Percentiles rank a stretch among this genome's conserved stretches.
phyloP scores from a whole-genome alignment of 2,113 vertebrate species.

The Pao palembangensis region DNA sequence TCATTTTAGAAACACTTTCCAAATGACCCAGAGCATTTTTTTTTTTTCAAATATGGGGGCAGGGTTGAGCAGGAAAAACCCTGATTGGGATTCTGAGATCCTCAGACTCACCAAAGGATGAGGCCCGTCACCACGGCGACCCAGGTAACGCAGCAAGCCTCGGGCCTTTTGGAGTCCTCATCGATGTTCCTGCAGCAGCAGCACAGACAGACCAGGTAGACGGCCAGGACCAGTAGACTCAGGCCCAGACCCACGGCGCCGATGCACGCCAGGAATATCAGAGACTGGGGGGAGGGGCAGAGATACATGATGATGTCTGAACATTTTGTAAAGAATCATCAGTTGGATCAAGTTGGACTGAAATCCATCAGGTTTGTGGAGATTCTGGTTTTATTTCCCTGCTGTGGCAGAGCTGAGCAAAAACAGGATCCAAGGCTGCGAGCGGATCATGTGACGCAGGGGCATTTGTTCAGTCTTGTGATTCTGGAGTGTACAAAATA shows the following conservation, averaged over 20 bases:
- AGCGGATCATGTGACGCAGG: slow-evolving; percentile 63
- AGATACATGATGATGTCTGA: not conserved
- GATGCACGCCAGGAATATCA: slow-evolving; percentile 83
- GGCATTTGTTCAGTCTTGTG: slow-evolving; percentile 66
- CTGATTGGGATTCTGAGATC: not conserved
- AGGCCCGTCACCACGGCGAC: slow-evolving; percentile 81
- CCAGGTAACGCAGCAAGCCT: slow-evolving; percentile 86
- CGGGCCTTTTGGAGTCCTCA: slow-evolving; percentile 76
- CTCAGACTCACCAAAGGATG: slow-evolving; percentile 85
- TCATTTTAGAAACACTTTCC: too few relatives aligned
- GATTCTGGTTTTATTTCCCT: too few relatives aligned
- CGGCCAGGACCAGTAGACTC: slow-evolving; percentile 80
- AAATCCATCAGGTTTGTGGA: too few relatives aligned
- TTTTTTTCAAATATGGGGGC: too few relatives aligned
- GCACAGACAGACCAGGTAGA: slow-evolving; percentile 82
- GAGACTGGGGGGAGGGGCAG: slow-evolving; percentile 72
- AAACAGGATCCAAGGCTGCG: slow-evolving; percentile 19
- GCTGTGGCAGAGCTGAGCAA: not conserved
- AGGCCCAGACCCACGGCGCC: slow-evolving; percentile 81
- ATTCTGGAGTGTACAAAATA: slow-evolving; percentile 52
- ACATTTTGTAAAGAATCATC: slow-evolving; percentile 1
- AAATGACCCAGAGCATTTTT: too few relatives aligned
- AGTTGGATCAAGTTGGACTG: too few relatives aligned
- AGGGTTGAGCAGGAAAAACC: too few relatives aligned
- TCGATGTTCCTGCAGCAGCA: slow-evolving; percentile 75